Base-by-base conservation (phyloP, 2,113 vertebrate genomes). In the Myiopsitta monachus region DNA sequence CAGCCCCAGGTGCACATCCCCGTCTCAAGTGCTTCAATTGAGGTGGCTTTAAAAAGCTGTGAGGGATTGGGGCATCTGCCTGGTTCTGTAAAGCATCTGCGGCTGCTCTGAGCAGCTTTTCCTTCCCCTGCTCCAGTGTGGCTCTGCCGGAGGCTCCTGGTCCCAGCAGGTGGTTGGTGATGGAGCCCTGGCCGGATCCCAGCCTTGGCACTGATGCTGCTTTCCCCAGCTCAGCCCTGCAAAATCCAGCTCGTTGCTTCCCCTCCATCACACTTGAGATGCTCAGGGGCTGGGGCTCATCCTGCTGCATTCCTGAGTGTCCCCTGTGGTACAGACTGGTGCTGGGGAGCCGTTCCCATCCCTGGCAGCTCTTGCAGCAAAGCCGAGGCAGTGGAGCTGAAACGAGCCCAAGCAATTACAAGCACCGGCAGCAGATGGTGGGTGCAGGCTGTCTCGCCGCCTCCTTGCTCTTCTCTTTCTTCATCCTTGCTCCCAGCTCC, bases 401-500 rank as follows among this genome's bases (percentile, higher is more conserved):
- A 55, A 46, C 0, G 59, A 92, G 88, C 70, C 76, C 59, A 26
- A 36, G 87, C 72, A n/a, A 75, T 82, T 47, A 10, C 54, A 94
- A 67, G 69, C 69, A 14, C 57, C 49, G 1, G 18, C 77, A 28
- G 83, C 87, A 97, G 95, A 95, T 96, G 95, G 92, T 84, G 12
- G 43, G 4, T 4, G 83, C 96, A 84, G 94, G 28, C 81, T 87
- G 90, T 64, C 72, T 90, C 23, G 1, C 89, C 83, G 7, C 87
- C 92, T 69, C 92, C 91, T 81, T 46, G 1, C 87, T 89, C 83
- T 83, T 83, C 76, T 55, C 64, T 76, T 67, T 70, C 67, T 78
- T 70, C 92, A 3, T 18, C 47, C 67, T 88, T 67, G 51, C 70
- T 90, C 36, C 85, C 1, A 3, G 1, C 49, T 95, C 62, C 43